Evolutionary conservation across 2,113 vertebrate species (phyloP), one percentile per base, ranked within the genome.

Genomic region (Leuciscus idus): DNA sequence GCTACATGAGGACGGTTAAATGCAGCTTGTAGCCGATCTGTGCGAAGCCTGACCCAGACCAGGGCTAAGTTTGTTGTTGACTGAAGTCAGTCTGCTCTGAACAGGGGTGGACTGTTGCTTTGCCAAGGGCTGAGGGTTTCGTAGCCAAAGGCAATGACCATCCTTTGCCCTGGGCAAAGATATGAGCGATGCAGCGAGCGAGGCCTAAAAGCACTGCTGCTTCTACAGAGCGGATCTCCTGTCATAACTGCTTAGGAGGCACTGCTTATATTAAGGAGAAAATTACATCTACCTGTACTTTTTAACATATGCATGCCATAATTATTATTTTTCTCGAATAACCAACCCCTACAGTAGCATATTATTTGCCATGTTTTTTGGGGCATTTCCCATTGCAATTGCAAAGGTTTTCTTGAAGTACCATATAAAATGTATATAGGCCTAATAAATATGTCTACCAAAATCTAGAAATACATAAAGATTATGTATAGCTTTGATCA

Each of bases 131-230:
- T 70, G 61, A 85, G 76, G 52, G 75, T 36, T 57, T 70, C 50
- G 9, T 85, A 85, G 76, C 84, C 76, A 39, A 79, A 78, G 84
- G 84, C 62, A 66, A 85, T 43, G 84, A 46, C 75, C 84, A 68
- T 85, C 84, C 64, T 79, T 57, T 46, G 62, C 84, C 84, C 84
- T 80, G 84, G 75, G 75, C 84, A 43, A 85, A 70, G 76, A 57
- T 78, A 64, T 62, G 46, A 80, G 52, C 50, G 83, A 85, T 39
- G 43, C 74, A 21, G 59, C 13, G 62, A 64, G 43, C 4, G 19
- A 77, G 46, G 19, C 33, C 57, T 84, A 17, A 61, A 59, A 62
- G 48, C 72, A 74, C 62, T 12, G 48, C 15, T 78, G 62, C 28
- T 68, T n/a, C 43, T 39, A 26, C 70, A 73, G 70, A 48, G 39